A percentile compares a stretch with the other conserved stretches of the same genome.
These are phyloP conservation scores for Marisa cornuarietis DNA, from an alignment of 1,140 invertebrate genomes.

Conservation along the genomic window DNA sequence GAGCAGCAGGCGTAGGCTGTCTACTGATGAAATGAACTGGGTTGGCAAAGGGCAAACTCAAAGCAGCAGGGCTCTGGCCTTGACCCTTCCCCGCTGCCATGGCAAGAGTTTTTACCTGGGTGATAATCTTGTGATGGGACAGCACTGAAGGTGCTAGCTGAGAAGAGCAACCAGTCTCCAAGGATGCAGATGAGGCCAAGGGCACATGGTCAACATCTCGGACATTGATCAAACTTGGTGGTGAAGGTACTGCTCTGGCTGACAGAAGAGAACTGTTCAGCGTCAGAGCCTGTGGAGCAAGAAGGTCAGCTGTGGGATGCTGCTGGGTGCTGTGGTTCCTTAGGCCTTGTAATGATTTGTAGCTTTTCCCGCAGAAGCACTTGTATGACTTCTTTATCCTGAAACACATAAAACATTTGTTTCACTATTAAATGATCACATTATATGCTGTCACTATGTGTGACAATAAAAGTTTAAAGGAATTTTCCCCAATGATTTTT, in stretches of 20 bases:
- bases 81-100: constrained; percentile 10
- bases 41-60: constrained; percentile 8
- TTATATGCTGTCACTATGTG: not conserved
- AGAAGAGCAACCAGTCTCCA: not conserved
- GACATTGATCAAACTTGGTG: not conserved
- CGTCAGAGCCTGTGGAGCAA: not conserved
- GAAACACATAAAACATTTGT: constrained; percentile 11
- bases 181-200: constrained; percentile 6
- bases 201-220: not conserved
- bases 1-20: constrained; percentile 9
- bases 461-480: not conserved
- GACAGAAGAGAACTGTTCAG: constrained; percentile 11
- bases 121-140: not conserved
- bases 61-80: constrained; percentile 2
- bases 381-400: constrained; percentile 81
- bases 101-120: constrained; percentile 12
- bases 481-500: not conserved
- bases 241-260: not conserved
- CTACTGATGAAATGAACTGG: constrained; percentile 24
- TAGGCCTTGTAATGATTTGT: constrained; percentile 80
- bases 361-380: constrained; percentile 85
- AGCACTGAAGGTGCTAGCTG: not conserved
- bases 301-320: constrained; percentile 38
- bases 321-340: constrained; percentile 72
- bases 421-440: not conserved